Percentiles rank a stretch among this genome's conserved stretches.
phyloP scores from a whole-genome alignment of 2,797 vertebrate genomes.

The Meriones psammophilus region DNA sequence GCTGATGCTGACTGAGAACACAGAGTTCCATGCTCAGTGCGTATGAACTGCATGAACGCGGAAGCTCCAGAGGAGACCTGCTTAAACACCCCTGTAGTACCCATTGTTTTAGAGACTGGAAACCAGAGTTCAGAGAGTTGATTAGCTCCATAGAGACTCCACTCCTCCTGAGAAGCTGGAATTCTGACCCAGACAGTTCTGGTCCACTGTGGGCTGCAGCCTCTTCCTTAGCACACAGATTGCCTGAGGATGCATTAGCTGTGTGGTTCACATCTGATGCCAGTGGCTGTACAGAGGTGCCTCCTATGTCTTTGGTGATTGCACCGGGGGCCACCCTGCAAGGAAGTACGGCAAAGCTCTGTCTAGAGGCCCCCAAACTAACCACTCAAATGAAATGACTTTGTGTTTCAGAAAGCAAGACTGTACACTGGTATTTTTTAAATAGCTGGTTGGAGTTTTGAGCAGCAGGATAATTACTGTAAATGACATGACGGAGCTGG shows the following conservation, averaged over 20 bases:
- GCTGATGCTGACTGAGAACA: neutral
- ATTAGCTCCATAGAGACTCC: neutral
- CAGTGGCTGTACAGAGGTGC: neutral
- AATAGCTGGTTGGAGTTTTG: constrained; percentile 71
- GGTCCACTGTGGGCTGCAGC: neutral
- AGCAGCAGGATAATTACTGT: constrained; percentile 65
- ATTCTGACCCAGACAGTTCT: neutral
- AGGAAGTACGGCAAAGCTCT: neutral
- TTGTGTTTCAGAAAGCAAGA: constrained; percentile 56
- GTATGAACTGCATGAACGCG: neutral
- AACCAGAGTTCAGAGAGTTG: neutral
- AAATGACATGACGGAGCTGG: constrained; percentile 68
- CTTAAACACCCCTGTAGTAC: neutral
- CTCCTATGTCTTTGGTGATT: neutral
- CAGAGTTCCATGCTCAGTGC: neutral
- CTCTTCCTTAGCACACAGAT: neutral
- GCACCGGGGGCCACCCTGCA: neutral
- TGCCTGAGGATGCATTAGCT: neutral
- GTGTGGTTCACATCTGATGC: neutral
- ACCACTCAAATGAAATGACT: constrained; percentile 2
- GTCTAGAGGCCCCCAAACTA: constrained; percentile 7
- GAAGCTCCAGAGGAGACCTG: too few species aligned
- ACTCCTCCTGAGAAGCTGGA: neutral
- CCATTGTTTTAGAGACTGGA: neutral
- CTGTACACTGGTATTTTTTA: constrained; percentile 55